phyloP scores from a whole-genome alignment of 2,113 vertebrate species.

The Dendropsophus ebraccatus region DNA sequence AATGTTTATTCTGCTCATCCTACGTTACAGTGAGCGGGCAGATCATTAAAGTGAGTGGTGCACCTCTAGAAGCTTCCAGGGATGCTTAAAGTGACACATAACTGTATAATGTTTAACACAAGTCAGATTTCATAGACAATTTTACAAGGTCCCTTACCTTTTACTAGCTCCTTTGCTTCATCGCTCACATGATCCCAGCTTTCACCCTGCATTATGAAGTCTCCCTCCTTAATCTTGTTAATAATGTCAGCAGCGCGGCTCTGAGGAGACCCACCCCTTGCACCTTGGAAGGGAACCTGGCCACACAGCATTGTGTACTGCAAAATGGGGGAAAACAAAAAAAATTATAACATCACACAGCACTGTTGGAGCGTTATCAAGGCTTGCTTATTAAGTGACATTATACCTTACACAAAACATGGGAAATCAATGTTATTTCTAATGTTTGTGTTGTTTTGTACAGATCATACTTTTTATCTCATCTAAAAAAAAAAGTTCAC shows the following conservation, averaged over 20 bases:
- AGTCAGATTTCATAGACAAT: too few species aligned
- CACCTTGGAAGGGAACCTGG: slow-evolving; percentile 89
- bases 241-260: slow-evolving; percentile 88
- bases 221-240: slow-evolving; percentile 90
- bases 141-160: slow-evolving; percentile 71
- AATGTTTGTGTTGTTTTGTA: background rate
- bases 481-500: background rate
- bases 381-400: background rate
- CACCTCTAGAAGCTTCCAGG: too few species aligned
- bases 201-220: slow-evolving; percentile 88
- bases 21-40: too few species aligned
- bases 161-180: slow-evolving; percentile 90
- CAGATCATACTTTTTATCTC: background rate
- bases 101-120: too few species aligned
- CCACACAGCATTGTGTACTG: slow-evolving; percentile 94
- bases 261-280: slow-evolving; percentile 80
- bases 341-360: background rate
- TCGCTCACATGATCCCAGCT: slow-evolving; percentile 88
- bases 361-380: background rate
- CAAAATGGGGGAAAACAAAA: background rate
- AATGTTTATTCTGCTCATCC: too few species aligned
- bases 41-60: too few species aligned
- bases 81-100: too few species aligned
- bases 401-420: background rate
- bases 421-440: background rate